Evolutionary conservation across 2,113 vertebrate species (phyloP), one percentile per base, ranked within the genome.

Genomic region (Acanthisitta chloris): DNA sequence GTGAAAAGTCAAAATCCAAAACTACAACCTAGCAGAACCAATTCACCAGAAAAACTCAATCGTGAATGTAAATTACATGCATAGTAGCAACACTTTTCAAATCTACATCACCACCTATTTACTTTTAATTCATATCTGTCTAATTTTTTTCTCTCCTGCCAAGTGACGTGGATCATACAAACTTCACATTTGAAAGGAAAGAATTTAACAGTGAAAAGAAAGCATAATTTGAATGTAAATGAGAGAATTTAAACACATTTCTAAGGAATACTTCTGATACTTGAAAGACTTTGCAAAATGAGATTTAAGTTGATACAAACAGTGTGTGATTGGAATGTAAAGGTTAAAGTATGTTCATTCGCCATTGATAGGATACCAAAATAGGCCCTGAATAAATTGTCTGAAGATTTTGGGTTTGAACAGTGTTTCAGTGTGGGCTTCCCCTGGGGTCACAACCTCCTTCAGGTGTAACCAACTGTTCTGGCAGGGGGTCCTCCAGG

Each of bases 171-270:
- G 12, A 31, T 55, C 46, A 79, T 78, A 46, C 73, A 77, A 92
- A 64, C 42, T 86, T 34, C 49, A 70, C 12, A 48, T 86, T 51
- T 74, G 43, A 93, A 94, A 69, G 10, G 7, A 4, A 78, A 48
- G 5, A 73, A 70, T 93, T 70, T 87, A 58, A 79, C 93, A 82
- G 69, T 36, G 61, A 79, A 90, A 82, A 42, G 48, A 85, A 74
- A 90, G 26, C 21, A 52, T 48, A 82, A 89, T 83, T 83, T 93
- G 36, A 92, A 90, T 94, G 42, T 76, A 96, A 95, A 96, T 92
- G 29, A 86, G 40, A 36, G 23, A 49, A 78, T 96, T 96, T 88
- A 87, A 96, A 79, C 70, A 74, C 26, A 61, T 46, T 88, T 88
- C 61, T 85, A 26, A 71, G 17, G n/a, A 33, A 83, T 73, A 34